Evolutionary conservation across 1,140 invertebrate genomes (phyloP).

Genomic region (Mercenaria mercenaria): DNA sequence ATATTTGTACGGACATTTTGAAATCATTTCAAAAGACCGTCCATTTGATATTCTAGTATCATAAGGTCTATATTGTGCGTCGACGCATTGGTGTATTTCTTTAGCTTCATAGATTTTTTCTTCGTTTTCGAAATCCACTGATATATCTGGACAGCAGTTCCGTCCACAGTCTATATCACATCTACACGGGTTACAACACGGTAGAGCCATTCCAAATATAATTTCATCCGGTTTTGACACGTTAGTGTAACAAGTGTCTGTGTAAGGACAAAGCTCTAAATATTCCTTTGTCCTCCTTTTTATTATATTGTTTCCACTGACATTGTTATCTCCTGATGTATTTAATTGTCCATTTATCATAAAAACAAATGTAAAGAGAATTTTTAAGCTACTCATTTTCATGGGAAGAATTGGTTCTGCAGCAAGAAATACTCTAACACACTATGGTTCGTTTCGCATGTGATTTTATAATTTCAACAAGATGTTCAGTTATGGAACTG

Average conservation of each 20-base stretch:
- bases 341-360: neutral
- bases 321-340: neutral
- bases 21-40: constrained; percentile 7
- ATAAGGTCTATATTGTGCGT: neutral
- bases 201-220: no score
- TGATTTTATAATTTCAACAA: no score
- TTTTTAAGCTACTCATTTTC: no score
- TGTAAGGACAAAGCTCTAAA: neutral
- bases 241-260: neutral
- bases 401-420: no score
- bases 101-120: neutral
- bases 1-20: neutral
- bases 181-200: neutral
- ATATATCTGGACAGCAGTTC: constrained; percentile 9
- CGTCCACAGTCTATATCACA: neutral
- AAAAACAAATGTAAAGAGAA: no score
- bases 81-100: neutral
- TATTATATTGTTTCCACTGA: neutral
- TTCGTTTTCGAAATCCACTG: neutral
- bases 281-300: neutral
- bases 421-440: no score
- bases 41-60: neutral
- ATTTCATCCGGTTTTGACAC: neutral
- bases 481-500: no score
- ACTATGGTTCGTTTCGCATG: no score